Evolutionary conservation across 2,888 invertebrate species (phyloP).

Genomic region (Marronus borbonicus): DNA sequence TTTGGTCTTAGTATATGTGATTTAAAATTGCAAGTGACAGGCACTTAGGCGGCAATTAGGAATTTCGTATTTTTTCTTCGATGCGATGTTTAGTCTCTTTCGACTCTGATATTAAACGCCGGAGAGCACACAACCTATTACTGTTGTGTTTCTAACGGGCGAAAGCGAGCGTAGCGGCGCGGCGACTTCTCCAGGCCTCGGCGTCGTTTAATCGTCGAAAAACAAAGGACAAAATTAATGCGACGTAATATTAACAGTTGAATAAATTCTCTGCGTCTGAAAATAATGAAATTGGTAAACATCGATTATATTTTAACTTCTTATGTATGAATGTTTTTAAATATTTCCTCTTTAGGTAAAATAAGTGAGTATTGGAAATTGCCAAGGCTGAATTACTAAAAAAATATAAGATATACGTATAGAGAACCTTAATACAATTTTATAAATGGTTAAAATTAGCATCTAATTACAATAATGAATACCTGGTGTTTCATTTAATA

Average conservation of each 20-base stretch:
- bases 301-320: background rate
- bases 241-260: constrained; percentile 10
- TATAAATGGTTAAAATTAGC: too few species aligned
- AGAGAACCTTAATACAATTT: too few species aligned
- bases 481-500: too few species aligned
- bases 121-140: constrained; percentile 11
- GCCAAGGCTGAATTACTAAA: too few species aligned
- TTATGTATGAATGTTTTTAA: background rate
- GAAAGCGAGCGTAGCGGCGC: background rate
- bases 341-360: background rate
- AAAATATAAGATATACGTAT: too few species aligned
- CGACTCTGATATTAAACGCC: constrained; percentile 30
- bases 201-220: constrained; percentile 28
- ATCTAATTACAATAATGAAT: too few species aligned
- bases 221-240: constrained; percentile 23
- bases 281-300: constrained; percentile 4
- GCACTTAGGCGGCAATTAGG: constrained; percentile 49
- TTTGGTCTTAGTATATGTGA: constrained; percentile 61
- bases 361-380: too few species aligned
- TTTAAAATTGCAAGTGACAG: constrained; percentile 60
- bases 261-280: constrained; percentile 19
- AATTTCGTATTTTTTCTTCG: constrained; percentile 46
- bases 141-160: background rate
- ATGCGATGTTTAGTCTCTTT: constrained; percentile 37
- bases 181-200: background rate